Evolutionary conservation across 2,797 vertebrate species (phyloP), one percentile per base, ranked within the genome.

Genomic region (Xenentodon cancila): DNA sequence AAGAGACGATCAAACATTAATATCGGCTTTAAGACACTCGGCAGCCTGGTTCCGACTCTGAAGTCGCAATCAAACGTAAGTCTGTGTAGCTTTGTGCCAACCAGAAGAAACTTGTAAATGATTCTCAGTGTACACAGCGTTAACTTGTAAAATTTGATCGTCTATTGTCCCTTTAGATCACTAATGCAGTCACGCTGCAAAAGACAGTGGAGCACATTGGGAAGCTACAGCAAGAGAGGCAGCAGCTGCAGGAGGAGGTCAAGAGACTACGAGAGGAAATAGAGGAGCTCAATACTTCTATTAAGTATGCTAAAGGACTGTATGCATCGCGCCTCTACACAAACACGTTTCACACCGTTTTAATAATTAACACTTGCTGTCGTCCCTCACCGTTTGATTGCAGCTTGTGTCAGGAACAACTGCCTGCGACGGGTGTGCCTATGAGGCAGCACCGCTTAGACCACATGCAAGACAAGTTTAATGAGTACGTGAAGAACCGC

Each of bases 201-300:
- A 99, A 98, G 89, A 95, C 98, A 0, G 95, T 98, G 72, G 97
- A 99, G 32, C 94, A 99, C 85, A 98, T 99, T n/a, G 88, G 93
- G 57, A 99, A 99, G 79, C 93, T 99, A n/a, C 97, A 99, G 82
- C 96, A 97, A 89, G 97, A 99, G 64, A 92, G 98, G 64, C 82
- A 93, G 37, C 96, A 97, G 86, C 91, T 96, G 82, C 96, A 96
- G 78, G 97, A 98, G 40, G 97, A 99, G 70, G 91, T 94, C 22
- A 93, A 81, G 71, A 93, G 95, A 53, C 92, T 99, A 12, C 93
- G 95, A 62, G 97, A 99, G 61, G 95, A 99, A 61, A 96, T 98
- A 1, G 96, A 97, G 77, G 95, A 95, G 73, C 95, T 99, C 67
- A 97, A 98, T n/a, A 59, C 94, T 18, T 95, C 96, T 63, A 98